These are phyloP conservation scores for Tamias sibiricus DNA, from an alignment of 2,113 vertebrate genomes.

Conservation along the genomic window DNA sequence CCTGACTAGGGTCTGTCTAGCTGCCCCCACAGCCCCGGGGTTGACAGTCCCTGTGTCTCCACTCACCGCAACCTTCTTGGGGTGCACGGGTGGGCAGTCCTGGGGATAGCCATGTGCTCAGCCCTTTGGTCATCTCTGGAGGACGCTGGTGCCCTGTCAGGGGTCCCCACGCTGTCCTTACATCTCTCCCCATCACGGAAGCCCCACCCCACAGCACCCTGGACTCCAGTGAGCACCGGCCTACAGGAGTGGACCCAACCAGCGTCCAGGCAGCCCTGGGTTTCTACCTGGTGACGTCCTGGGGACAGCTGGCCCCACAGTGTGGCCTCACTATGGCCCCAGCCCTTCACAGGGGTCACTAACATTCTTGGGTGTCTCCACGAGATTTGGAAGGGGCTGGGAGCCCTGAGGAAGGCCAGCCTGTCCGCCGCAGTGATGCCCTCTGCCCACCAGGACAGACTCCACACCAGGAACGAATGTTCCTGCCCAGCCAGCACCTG, in stretches of 20 bases:
- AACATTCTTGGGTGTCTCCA: accelerated
- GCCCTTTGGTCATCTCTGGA: background rate
- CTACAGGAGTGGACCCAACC: accelerated
- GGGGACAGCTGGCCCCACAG: background rate
- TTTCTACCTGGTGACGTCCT: background rate
- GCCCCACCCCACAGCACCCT: background rate
- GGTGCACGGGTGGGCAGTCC: background rate
- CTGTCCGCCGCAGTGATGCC: too few species aligned
- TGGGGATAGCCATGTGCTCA: background rate
- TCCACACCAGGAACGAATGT: background rate
- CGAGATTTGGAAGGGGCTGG: background rate
- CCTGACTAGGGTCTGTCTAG: background rate
- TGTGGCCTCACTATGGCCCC: background rate
- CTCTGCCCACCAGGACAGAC: background rate
- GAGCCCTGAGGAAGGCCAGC: background rate
- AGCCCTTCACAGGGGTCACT: background rate
- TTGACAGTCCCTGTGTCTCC: accelerated
- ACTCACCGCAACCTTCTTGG: too few species aligned
- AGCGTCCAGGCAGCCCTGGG: accelerated
- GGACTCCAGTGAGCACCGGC: background rate
- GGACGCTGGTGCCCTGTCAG: background rate
- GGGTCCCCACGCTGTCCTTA: background rate
- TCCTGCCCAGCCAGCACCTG: background rate
- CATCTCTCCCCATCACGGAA: background rate
- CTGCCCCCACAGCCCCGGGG: background rate